Evolutionary conservation across 2,797 vertebrate genomes (phyloP).

Genomic region (Gila robusta): DNA sequence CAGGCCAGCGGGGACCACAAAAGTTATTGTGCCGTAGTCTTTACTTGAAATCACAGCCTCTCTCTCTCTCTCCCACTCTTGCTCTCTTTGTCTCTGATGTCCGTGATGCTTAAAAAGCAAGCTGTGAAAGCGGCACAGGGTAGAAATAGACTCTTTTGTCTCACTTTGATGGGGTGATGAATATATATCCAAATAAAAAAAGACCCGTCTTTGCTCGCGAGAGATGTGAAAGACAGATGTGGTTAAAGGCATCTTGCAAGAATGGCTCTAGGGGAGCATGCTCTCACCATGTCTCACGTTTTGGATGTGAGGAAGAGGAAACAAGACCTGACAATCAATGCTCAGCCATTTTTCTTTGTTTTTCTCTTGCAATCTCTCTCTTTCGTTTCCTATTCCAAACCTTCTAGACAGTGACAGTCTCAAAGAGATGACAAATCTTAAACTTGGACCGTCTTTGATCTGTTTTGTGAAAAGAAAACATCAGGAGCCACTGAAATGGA

Average conservation of each 20-base stretch:
- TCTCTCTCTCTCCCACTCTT: background rate
- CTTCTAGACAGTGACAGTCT: constrained; percentile 19
- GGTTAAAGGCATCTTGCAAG: constrained; percentile 36
- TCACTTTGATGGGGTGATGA: constrained; percentile 56
- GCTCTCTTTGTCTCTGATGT: constrained; percentile 23
- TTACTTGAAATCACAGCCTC: constrained; percentile 4
- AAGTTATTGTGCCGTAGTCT: constrained; percentile 9
- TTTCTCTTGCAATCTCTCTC: background rate
- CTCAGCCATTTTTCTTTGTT: background rate
- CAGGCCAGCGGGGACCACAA: constrained; percentile 13
- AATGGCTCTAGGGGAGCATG: constrained; percentile 33
- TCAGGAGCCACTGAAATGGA: constrained; percentile 37
- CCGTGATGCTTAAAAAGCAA: constrained; percentile 27
- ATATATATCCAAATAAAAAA: constrained; percentile 53
- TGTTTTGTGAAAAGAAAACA: constrained; percentile 48
- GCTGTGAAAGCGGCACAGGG: constrained; percentile 35
- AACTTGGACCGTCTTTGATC: constrained; percentile 37
- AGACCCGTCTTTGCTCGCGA: constrained; percentile 12
- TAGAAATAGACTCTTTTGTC: constrained; percentile 54
- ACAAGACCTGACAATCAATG: constrained; percentile 49
- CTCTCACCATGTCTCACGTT: constrained; percentile 15
- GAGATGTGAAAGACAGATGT: constrained; percentile 43
- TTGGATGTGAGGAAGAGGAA: constrained; percentile 51
- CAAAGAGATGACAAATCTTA: constrained; percentile 25
- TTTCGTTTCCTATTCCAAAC: constrained; percentile 17